Base-by-base conservation (phyloP, 2,113 vertebrate genomes). In the Passer domesticus region DNA sequence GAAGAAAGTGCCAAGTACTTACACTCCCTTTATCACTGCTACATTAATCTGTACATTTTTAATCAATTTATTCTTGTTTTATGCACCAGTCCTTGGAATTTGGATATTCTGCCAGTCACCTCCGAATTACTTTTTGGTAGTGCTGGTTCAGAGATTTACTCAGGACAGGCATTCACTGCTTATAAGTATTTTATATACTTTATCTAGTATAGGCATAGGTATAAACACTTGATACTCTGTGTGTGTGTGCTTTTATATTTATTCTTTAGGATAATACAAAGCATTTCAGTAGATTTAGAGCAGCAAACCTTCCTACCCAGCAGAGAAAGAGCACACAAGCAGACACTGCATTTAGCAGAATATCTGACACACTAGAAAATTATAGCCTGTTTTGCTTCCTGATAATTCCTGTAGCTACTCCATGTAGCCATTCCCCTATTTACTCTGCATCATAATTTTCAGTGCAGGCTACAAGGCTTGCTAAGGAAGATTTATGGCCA, bases 141-240 rank as follows among this genome's bases (percentile, higher is more conserved):
- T 25, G 8, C 22, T 81, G 50, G 33, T 52, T 24, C 31, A 37
- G 50, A 44, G 50, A 13, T 37, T 64, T 18, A 9, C 7, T 10
- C 9, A 67, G 8, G 28, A 39, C 37, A 59, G 33, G 33, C 15
- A 52, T 67, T 52, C 44, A n/a, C 23, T 39, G 15, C 18, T 27
- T 24, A 0, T 6, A 16, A 11, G 9, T 16, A 24, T 6, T 37
- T 13, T 5, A 7, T 16, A 4, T 24, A 20, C 4, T 39, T 17
- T 3, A 11, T 20, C 6, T 3, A 28, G 7, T 17, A 11, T 2
- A 59, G 37, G 63, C 24, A 52, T 13, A 39, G 15, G 3, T 30
- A 17, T 16, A 52, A n/a, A 23, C 21, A 33, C 7, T n/a, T 6
- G 1, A 31, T 53, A 22, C 7, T 47, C 35, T 47, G 0, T 58